Base-by-base conservation (phyloP, 35 echinoderm and acorn worm genomes). In the Apostichopus parvimensis region DNA sequence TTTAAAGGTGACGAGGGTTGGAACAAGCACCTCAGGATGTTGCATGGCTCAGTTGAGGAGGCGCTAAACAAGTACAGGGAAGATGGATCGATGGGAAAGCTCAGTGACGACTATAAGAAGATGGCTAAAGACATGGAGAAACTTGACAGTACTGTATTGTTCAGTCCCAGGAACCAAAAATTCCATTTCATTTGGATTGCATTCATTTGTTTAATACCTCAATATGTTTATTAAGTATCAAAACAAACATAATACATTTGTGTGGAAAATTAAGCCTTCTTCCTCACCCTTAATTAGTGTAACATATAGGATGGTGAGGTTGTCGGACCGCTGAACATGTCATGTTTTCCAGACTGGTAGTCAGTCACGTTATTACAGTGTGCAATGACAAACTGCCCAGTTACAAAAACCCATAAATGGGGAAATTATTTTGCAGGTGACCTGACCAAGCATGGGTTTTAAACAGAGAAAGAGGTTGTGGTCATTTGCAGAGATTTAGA, bases 61-160 rank as follows among this genome's bases (percentile, higher is more conserved):
- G 81, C 81, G 5, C 18, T 84, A 12, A 52, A 56, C 10, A 59
- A 84, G n/a, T 84, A 58, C 52, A 84, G 57, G 81, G 12, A 60
- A 23, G 57, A 84, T 56, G 14, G 55, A 0, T 18, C 81, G 8
- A 58, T 59, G 55, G 56, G 53, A 58, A 57, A 58, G 11, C 81
- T 84, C 18, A 56, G 57, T 23, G 15, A 57, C 5, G 81, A 84
- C 13, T 84, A 84, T 14, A 84, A 58, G 81, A 59, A 84, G 53
- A 59, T 84, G 55, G 81, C 81, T 7, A 59, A 84, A 58, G 81
- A 84, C 7, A 59, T 84, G 81, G 57, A 84, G 53, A 84, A 84
- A 59, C 57, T 59, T 58, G 81, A 84, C 18, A 55, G 81, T 84
- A 84, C 58, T n/a, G 56, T 10, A 56, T 17, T 11, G 4, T 82